These are phyloP conservation scores for Dromococcyx pavoninus DNA, from an alignment of 2,797 vertebrate species.

Conservation along the genomic window DNA sequence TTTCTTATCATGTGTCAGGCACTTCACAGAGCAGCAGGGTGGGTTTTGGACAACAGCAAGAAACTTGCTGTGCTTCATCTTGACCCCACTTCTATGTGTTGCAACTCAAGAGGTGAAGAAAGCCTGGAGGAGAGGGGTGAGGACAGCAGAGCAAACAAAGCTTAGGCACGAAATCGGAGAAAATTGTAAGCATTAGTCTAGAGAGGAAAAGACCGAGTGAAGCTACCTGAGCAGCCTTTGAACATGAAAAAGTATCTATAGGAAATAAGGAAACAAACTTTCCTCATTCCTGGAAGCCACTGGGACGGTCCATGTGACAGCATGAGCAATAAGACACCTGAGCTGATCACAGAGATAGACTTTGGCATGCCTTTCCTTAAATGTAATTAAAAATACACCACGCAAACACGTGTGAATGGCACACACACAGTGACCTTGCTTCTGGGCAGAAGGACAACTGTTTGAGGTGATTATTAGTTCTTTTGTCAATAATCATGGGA, in stretches of 20 bases:
- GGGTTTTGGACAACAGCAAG: not conserved
- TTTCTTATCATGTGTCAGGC: fast-evolving
- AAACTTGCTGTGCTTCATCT: not conserved
- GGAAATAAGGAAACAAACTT: not conserved
- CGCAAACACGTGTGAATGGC: not conserved
- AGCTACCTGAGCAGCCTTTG: not conserved
- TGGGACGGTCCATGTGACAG: not conserved
- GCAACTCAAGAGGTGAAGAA: not conserved
- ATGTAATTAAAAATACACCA: not conserved
- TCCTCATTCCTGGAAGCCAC: not conserved
- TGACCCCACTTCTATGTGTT: not conserved
- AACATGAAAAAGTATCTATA: not conserved
- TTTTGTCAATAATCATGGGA: not conserved
- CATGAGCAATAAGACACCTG: fast-evolving
- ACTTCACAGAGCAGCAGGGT: not conserved
- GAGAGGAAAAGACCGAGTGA: not conserved
- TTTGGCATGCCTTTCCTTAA: not conserved
- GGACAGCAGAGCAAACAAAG: not conserved
- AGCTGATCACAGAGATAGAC: not conserved
- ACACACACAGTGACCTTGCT: not conserved
- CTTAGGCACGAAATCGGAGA: not conserved
- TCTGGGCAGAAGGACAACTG: not conserved
- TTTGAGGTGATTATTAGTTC: not conserved
- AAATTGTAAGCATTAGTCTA: not conserved
- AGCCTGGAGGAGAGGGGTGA: fast-evolving